These are phyloP conservation scores for Collichthys lucidus DNA, from an alignment of 2,113 vertebrate genomes.

Conservation along the genomic window DNA sequence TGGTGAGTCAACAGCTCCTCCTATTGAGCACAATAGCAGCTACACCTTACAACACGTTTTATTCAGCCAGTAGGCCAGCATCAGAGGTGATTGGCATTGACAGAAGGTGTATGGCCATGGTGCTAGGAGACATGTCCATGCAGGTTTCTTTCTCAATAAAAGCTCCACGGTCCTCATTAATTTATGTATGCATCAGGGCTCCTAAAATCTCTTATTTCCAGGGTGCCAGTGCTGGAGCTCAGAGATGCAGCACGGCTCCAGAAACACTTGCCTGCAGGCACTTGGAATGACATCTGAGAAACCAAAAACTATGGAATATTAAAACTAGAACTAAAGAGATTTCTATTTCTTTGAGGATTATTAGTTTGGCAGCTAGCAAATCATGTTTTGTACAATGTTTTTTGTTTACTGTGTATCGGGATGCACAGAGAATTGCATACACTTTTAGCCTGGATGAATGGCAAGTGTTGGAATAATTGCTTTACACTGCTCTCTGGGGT, in stretches of 20 bases:
- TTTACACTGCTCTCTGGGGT: slow-evolving; percentile 45
- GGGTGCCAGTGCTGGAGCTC: slow-evolving; percentile 32
- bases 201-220: slow-evolving; percentile 54
- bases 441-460: slow-evolving; percentile 58
- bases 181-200: slow-evolving; percentile 52
- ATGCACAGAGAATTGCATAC: slow-evolving; percentile 34
- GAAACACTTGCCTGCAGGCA: slow-evolving; percentile 54
- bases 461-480: slow-evolving; percentile 54
- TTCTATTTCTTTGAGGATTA: slow-evolving; percentile 47
- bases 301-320: slow-evolving; percentile 53
- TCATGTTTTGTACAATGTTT: slow-evolving; percentile 46
- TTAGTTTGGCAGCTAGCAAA: slow-evolving; percentile 54
- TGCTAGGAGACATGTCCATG: slow-evolving; percentile 42
- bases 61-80: slow-evolving; percentile 20
- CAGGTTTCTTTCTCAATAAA: slow-evolving; percentile 43
- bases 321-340: slow-evolving; percentile 59
- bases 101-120: slow-evolving; percentile 37
- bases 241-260: slow-evolving; percentile 37
- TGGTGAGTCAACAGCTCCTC: slow-evolving; percentile 78
- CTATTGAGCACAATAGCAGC: slow-evolving; percentile 65
- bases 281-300: slow-evolving; percentile 62
- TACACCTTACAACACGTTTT: slow-evolving; percentile 17
- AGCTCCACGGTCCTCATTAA: slow-evolving; percentile 53
- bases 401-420: slow-evolving; percentile 36
- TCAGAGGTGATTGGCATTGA: slow-evolving; percentile 47